These are phyloP conservation scores for Notiomystis cincta DNA, from an alignment of 2,113 vertebrate genomes.

Conservation along the genomic window DNA sequence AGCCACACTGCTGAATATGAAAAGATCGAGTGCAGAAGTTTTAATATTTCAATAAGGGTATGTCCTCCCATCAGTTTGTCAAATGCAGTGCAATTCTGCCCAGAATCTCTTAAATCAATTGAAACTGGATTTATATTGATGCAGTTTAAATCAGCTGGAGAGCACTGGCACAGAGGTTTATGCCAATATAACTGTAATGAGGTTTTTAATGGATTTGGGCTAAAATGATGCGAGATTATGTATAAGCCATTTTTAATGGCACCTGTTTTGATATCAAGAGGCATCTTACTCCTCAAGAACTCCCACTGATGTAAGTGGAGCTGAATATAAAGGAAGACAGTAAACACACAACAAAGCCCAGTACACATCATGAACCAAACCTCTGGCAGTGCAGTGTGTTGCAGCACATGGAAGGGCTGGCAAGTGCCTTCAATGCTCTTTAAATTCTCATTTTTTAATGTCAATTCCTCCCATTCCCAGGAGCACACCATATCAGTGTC, in stretches of 20 bases:
- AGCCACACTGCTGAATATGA: not conserved
- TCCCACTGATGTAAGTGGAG: not conserved
- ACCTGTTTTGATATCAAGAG: not conserved
- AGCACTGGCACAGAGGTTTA: not conserved
- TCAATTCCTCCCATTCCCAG: not conserved
- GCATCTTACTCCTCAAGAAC: not conserved
- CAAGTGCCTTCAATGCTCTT: not conserved
- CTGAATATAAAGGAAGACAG: not conserved
- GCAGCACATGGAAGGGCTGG: not conserved
- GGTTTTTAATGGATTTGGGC: not conserved
- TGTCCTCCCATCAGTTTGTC: not conserved
- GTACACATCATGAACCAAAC: not conserved
- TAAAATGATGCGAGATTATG: not conserved
- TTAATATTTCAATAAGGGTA: not conserved
- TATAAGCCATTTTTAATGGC: not conserved
- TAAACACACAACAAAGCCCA: not conserved
- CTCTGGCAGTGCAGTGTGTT: not conserved
- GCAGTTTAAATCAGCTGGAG: not conserved
- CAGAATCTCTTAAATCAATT: not conserved
- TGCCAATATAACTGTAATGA: not conserved
- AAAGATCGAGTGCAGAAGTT: not conserved
- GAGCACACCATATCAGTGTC: not conserved
- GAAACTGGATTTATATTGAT: conserved; percentile 21
- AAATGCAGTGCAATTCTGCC: not conserved
- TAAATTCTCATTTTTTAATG: not conserved